Evolutionary conservation across 2,797 vertebrate species (phyloP), one percentile per base, ranked within the genome.

Genomic region (Sebastes cheni): DNA sequence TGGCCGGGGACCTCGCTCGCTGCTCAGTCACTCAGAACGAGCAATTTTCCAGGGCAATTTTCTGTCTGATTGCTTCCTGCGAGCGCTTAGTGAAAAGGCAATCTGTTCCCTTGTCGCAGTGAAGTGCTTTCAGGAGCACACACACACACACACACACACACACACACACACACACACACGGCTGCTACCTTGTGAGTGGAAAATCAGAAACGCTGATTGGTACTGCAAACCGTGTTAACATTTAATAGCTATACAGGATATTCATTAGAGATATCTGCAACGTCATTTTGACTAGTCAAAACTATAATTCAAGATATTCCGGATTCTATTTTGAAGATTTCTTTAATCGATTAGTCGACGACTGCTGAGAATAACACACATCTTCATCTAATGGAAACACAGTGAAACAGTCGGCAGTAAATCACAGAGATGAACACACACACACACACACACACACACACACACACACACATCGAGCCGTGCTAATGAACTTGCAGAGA

Each of bases 21-120:
- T 77, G 89, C 87, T 92, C 90, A 86, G 82, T 85, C 89, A 83
- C 87, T 90, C 88, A 90, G 92, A 91, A 89, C 74, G 30, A 87
- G 85, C 90, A 89, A 91, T 93, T 92, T 92, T 92, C 90, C 87
- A 69, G 84, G 75, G 90, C 89, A 93, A 94, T 95, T 94, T 94
- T 94, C 91, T 91, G 87, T 91, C 80, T 92, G 92, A 95, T 94
- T 95, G 90, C 93, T 93, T 95, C 93, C 94, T 93, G 91, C 55
- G 5, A 91, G 76, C 67, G 76, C 81, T 92, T 81, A 85, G 88
- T 89, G 89, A 92, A 92, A 94, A 91, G 90, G 86, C 92, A 92
- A 94, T 93, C 92, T 94, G 92, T 92, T 93, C 90, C 67, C 81
- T 79, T 67, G 82, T 86, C 20, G 54, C 23, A 79, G 52, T 77